These are phyloP conservation scores for Malurus splendens DNA, from an alignment of 2,797 vertebrate genomes.

Conservation along the genomic window DNA sequence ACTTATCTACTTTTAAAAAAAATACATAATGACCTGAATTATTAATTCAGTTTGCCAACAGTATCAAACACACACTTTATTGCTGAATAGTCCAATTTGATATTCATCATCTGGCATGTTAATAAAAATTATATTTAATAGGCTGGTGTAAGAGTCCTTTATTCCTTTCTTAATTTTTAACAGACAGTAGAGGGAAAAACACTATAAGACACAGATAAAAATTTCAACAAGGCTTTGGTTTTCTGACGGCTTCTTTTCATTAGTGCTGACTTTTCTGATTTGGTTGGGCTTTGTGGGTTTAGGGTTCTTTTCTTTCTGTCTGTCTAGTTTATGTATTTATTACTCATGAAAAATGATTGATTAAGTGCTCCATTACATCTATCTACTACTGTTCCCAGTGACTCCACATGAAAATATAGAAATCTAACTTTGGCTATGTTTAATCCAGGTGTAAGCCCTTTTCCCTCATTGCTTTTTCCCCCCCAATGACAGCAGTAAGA, in stretches of 20 bases:
- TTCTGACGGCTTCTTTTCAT: background rate
- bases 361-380: background rate
- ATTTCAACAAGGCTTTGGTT: background rate
- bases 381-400: background rate
- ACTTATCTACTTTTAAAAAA: background rate
- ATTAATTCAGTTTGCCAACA: background rate
- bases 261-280: background rate
- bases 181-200: background rate
- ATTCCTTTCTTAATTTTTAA: background rate
- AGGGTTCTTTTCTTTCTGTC: background rate
- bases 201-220: background rate
- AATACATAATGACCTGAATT: background rate
- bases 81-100: background rate
- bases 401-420: background rate
- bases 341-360: background rate
- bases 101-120: background rate
- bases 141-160: background rate
- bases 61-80: background rate
- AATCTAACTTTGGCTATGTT: background rate
- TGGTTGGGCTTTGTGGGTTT: accelerated
- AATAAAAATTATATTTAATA: background rate
- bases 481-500: background rate
- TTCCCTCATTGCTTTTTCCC: background rate
- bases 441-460: background rate
- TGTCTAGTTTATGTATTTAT: background rate